These are phyloP conservation scores for Hypsopygia costalis DNA, from an alignment of 2,888 invertebrate genomes.

Conservation along the genomic window DNA sequence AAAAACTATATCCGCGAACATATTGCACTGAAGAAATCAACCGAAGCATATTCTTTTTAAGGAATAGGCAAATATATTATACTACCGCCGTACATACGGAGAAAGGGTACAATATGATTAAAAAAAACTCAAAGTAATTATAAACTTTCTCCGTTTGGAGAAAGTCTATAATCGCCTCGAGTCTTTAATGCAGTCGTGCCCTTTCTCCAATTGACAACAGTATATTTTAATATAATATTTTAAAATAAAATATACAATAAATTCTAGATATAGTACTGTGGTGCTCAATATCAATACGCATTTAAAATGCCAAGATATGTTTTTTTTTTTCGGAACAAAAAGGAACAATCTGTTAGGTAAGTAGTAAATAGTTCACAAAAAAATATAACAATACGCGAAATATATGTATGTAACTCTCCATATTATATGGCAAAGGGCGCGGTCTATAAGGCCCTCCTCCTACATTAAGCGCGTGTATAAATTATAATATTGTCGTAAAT, in stretches of 20 bases:
- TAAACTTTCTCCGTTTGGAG: too few relatives aligned
- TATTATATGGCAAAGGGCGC: constrained; percentile 50
- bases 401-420: constrained; percentile 43
- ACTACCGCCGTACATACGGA: too few relatives aligned
- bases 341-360: constrained; percentile 29
- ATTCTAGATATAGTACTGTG: constrained; percentile 24
- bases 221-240: constrained; percentile 4
- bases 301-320: constrained; percentile 14
- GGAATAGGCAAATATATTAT: constrained; percentile 5
- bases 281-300: constrained; percentile 1
- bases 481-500: constrained; percentile 27
- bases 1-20: constrained; percentile 17
- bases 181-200: too few relatives aligned
- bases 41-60: constrained; percentile 4
- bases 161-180: too few relatives aligned
- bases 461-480: constrained; percentile 16
- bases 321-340: background rate
- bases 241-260: constrained; percentile 29
- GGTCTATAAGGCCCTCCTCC: constrained; percentile 22
- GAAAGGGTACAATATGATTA: too few relatives aligned
- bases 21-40: constrained; percentile 18
- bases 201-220: too few relatives aligned
- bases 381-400: constrained; percentile 46
- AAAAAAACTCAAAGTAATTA: too few relatives aligned
- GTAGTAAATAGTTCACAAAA: constrained; percentile 38